Evolutionary conservation across 2,888 invertebrate species (phyloP).

Genomic region (Dasysyrphus tricinctus): DNA sequence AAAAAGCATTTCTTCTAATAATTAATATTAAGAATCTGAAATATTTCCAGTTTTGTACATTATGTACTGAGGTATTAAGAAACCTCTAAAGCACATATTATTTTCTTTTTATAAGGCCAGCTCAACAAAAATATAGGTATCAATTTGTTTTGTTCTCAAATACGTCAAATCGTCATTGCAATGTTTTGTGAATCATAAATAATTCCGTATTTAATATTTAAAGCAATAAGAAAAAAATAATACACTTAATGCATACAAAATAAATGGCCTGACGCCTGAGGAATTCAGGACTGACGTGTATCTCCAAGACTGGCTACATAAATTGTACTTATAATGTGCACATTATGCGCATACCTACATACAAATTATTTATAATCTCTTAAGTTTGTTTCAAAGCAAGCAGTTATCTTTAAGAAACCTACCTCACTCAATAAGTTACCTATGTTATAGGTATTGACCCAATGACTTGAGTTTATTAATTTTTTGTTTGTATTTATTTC

Average conservation of each 20-base stretch:
- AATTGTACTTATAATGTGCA: neutral
- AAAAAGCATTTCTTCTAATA: too few species aligned
- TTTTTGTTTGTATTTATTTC: neutral
- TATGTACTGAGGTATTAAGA: too few species aligned
- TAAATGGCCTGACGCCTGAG: neutral
- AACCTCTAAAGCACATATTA: neutral
- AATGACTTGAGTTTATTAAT: neutral
- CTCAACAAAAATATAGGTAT: neutral
- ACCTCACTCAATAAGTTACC: neutral
- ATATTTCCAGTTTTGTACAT: too few species aligned
- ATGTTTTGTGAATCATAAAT: constrained; percentile 10
- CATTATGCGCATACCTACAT: constrained; percentile 4
- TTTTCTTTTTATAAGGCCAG: neutral
- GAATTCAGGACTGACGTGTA: constrained; percentile 11
- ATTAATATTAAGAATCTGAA: too few species aligned
- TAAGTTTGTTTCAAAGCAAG: neutral
- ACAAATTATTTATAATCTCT: neutral
- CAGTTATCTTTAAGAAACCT: neutral
- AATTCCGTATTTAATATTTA: neutral
- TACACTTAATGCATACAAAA: neutral
- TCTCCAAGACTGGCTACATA: neutral
- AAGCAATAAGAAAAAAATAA: neutral
- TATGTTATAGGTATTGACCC: neutral
- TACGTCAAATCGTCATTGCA: neutral
- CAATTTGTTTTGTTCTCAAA: neutral